Conservation (phyloP, 2,113 vertebrate genomes). For the Chaetura pelagica region DNA sequence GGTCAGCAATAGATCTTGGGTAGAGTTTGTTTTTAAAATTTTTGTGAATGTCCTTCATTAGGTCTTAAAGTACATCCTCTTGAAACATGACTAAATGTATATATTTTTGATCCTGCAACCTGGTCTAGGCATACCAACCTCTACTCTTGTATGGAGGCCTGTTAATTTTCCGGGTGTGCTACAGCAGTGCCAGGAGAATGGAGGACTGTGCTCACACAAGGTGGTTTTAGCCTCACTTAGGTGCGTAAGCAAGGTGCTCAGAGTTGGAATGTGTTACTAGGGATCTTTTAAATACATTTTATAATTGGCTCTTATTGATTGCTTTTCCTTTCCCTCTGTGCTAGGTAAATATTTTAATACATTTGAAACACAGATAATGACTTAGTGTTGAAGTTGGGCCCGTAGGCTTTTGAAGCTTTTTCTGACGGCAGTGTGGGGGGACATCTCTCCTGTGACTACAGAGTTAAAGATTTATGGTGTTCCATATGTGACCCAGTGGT, state of each 20-base stretch:
- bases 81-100: background rate
- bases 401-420: background rate
- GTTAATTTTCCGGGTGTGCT: background rate
- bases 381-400: accelerated
- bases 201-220: background rate
- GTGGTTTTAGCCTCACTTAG: background rate
- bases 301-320: constrained; percentile 9
- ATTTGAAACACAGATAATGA: background rate
- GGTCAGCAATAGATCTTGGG: background rate
- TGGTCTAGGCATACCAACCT: background rate
- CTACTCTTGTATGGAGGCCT: background rate
- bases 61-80: background rate
- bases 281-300: background rate
- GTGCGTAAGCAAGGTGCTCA: background rate
- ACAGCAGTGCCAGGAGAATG: background rate
- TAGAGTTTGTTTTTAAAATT: background rate
- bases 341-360: background rate
- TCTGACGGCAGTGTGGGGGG: background rate
- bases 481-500: accelerated
- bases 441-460: background rate
- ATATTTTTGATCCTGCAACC: background rate
- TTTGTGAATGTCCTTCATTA: background rate
- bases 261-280: background rate
- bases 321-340: background rate
- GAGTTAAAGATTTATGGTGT: background rate